Percentiles rank a stretch among this genome's conserved stretches.
phyloP scores from a whole-genome alignment of 2,113 vertebrate genomes.

The Cryptoleucopteryx plumbea region DNA sequence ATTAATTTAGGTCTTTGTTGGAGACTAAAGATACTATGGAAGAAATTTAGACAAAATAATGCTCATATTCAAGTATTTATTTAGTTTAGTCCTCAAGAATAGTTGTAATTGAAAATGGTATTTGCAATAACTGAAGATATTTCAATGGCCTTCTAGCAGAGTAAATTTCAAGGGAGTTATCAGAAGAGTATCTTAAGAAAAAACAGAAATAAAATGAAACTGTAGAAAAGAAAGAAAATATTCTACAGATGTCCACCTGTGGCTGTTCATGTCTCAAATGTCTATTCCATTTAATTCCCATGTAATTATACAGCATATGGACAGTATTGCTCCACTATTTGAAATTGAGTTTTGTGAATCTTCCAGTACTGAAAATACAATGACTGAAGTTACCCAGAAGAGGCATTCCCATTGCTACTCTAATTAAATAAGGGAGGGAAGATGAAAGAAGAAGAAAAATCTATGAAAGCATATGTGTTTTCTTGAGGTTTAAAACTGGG shows the following conservation, averaged over 20 bases:
- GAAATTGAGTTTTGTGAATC: neutral
- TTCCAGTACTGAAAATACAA: neutral
- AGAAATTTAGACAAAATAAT: neutral
- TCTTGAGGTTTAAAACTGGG: neutral
- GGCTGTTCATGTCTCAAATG: neutral
- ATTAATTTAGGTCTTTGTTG: neutral
- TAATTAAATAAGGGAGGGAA: neutral
- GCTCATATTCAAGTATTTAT: neutral
- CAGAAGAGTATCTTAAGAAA: neutral
- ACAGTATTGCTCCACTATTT: neutral
- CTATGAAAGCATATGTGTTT: neutral
- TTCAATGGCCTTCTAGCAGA: neutral
- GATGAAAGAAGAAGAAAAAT: neutral
- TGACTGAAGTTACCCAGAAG: neutral
- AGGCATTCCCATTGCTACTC: neutral
- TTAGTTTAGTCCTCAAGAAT: neutral
- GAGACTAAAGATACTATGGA: neutral
- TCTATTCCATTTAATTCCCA: neutral
- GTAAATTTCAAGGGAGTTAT: neutral
- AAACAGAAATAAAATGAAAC: neutral
- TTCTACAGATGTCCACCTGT: neutral
- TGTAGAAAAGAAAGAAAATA: neutral
- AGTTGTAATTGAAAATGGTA: neutral
- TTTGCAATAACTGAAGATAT: neutral
- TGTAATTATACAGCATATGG: neutral